Percentiles rank a stretch among this genome's conserved stretches.
Evolutionary conservation across 2,888 invertebrate genomes (phyloP).

Genomic region (Tryphoninae sp.): DNA sequence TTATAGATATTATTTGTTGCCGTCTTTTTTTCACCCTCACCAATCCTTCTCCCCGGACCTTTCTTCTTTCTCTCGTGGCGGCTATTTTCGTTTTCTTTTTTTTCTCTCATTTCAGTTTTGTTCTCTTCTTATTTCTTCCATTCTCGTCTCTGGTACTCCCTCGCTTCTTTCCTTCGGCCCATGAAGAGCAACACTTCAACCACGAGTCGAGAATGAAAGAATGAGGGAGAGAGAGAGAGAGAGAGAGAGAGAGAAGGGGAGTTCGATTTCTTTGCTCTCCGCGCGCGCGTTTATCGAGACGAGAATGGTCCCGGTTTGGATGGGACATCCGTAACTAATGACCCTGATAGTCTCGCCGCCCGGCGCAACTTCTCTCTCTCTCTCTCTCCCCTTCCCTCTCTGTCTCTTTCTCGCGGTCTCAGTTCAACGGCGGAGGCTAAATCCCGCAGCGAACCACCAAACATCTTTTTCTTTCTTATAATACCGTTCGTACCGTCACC

Average conservation of each 20-base stretch:
- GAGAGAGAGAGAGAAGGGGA: slow-evolving; percentile 52
- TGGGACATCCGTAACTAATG: slow-evolving; percentile 80
- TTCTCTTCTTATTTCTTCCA: neutral
- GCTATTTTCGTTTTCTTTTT: neutral
- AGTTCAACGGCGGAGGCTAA: slow-evolving; percentile 13
- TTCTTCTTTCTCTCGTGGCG: slow-evolving; percentile 22
- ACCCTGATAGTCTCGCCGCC: slow-evolving; percentile 76
- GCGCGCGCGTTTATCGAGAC: slow-evolving; percentile 76
- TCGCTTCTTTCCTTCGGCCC: slow-evolving; percentile 8
- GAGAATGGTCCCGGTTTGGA: slow-evolving; percentile 73
- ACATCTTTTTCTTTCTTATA: slow-evolving; percentile 53
- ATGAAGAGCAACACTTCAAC: slow-evolving; percentile 1
- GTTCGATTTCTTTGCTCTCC: slow-evolving; percentile 63
- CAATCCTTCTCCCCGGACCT: slow-evolving; percentile 38
- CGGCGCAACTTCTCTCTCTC: slow-evolving; percentile 67
- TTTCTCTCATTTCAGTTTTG: neutral
- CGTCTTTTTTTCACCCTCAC: slow-evolving; percentile 62
- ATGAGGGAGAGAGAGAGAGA: slow-evolving; percentile 42
- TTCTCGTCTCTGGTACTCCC: neutral
- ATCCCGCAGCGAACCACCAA: slow-evolving; percentile 33
- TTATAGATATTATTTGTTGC: slow-evolving; percentile 78
- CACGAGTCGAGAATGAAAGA: slow-evolving; percentile 1
- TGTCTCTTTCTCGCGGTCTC: slow-evolving; percentile 48
- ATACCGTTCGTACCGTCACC: slow-evolving; percentile 48
- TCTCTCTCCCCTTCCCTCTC: slow-evolving; percentile 54